phyloP scores from a whole-genome alignment of 2,113 vertebrate species.

The Pachyramphus minor region DNA sequence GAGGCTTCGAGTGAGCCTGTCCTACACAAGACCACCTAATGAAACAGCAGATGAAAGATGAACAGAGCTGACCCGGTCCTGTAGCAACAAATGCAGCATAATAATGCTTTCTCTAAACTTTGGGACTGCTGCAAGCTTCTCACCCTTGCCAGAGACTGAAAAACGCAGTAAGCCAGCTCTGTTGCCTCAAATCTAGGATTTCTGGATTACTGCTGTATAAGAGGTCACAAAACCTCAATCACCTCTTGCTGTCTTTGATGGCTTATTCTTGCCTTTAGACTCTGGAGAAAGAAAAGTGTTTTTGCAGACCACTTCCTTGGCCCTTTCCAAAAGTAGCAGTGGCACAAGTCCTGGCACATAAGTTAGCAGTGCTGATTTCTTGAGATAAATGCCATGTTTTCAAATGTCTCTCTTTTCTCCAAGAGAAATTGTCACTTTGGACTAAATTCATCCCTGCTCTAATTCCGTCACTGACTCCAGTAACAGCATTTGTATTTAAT shows the following conservation, averaged over 20 bases:
- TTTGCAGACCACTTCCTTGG: background rate
- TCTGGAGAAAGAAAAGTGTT: background rate
- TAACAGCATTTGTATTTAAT: conserved; percentile 9
- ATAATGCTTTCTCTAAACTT: conserved; percentile 7
- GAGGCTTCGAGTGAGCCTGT: background rate
- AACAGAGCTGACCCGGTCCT: background rate
- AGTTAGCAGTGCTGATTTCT: background rate
- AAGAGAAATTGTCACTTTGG: background rate
- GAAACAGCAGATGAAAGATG: conserved; percentile 32
- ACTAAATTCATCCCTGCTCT: background rate
- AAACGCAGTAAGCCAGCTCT: background rate
- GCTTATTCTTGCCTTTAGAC: background rate
- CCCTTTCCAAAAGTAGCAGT: background rate
- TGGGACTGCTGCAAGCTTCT: background rate
- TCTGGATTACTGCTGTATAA: background rate
- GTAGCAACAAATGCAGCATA: background rate
- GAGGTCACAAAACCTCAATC: background rate
- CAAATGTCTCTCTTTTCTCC: background rate
- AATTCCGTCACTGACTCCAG: background rate
- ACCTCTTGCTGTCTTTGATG: background rate
- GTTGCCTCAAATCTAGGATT: background rate
- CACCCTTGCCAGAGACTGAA: background rate
- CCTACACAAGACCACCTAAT: conserved; percentile 3
- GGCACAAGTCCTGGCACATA: background rate
- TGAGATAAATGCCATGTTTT: background rate